Conservation (phyloP, 2,797 vertebrate genomes). For the Pterois miles region DNA sequence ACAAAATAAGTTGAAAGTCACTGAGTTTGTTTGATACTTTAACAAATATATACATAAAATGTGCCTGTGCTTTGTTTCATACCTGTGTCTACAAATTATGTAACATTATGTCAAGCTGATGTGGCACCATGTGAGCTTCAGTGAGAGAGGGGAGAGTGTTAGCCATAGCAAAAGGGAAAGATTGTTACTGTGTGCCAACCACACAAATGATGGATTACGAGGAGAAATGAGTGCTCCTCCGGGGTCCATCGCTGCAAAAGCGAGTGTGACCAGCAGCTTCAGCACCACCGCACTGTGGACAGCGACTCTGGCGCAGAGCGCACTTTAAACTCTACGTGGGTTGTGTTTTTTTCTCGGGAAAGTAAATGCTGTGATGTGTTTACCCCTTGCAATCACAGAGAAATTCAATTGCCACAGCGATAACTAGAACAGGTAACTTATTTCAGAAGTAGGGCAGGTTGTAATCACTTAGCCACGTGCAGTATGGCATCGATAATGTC, state of each 20-base stretch:
- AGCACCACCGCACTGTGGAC: conserved; percentile 45
- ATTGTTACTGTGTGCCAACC: background rate
- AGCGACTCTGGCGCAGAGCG: conserved; percentile 41
- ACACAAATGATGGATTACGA: background rate
- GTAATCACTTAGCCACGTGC: conserved; percentile 29
- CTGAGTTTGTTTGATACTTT: background rate
- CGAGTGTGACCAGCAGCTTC: conserved; percentile 22
- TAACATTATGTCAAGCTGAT: background rate
- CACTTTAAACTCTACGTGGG: background rate
- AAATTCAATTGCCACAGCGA: background rate
- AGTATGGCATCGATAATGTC: conserved; percentile 15
- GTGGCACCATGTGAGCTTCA: background rate
- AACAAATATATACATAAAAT: background rate
- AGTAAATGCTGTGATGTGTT: background rate
- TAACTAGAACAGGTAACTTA: conserved; percentile 12
- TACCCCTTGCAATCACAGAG: background rate
- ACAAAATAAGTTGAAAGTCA: background rate
- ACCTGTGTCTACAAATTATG: background rate
- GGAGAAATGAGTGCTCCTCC: background rate
- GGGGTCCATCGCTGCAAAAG: background rate
- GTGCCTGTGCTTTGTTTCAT: background rate
- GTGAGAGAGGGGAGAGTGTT: background rate
- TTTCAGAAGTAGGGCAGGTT: conserved; percentile 55
- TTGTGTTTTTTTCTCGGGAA: background rate
- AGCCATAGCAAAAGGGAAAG: background rate